A percentile compares a stretch with the other conserved stretches of the same genome.
Conservation (phyloP, 2,113 vertebrate species). For the Calyptommatus sinebrachiatus region DNA sequence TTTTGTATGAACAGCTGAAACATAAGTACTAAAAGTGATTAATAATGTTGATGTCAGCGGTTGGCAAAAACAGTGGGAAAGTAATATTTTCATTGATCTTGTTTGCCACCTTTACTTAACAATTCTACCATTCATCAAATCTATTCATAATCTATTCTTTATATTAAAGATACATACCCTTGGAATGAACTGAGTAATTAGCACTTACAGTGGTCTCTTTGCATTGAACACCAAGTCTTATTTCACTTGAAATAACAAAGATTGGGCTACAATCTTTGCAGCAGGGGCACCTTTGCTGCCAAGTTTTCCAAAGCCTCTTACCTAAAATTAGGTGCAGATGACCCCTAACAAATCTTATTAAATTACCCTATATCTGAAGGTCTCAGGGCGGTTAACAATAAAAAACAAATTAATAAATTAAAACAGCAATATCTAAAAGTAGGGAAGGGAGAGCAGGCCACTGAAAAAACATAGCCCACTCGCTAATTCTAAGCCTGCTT, state of each 20-base stretch:
- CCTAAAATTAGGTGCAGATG: too few species aligned
- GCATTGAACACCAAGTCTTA: conserved; percentile 27
- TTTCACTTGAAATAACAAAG: conserved; percentile 17
- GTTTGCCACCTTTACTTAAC: conserved; percentile 53
- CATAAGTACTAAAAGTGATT: conserved; percentile 73
- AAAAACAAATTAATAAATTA: too few species aligned
- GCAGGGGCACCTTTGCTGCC: too few species aligned
- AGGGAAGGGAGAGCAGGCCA: too few species aligned
- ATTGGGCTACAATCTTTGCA: not conserved
- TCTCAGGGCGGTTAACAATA: too few species aligned
- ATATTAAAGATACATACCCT: conserved; percentile 45
- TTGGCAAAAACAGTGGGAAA: conserved; percentile 63
- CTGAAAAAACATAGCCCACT: too few species aligned
- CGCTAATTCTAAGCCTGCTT: too few species aligned
- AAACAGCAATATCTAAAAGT: too few species aligned
- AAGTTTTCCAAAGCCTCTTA: too few species aligned
- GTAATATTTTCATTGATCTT: conserved; percentile 51
- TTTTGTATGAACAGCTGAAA: conserved; percentile 68
- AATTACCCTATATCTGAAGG: too few species aligned
- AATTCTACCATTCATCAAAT: too few species aligned
- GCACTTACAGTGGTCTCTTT: not conserved
- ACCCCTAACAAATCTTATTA: too few species aligned
- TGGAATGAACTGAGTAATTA: conserved; percentile 25
- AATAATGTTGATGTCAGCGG: conserved; percentile 62
- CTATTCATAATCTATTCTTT: conserved; percentile 33